Evolutionary conservation across 2,888 invertebrate species (phyloP), one percentile per base, ranked within the genome.

Genomic region (Dryadula phaetusa): DNA sequence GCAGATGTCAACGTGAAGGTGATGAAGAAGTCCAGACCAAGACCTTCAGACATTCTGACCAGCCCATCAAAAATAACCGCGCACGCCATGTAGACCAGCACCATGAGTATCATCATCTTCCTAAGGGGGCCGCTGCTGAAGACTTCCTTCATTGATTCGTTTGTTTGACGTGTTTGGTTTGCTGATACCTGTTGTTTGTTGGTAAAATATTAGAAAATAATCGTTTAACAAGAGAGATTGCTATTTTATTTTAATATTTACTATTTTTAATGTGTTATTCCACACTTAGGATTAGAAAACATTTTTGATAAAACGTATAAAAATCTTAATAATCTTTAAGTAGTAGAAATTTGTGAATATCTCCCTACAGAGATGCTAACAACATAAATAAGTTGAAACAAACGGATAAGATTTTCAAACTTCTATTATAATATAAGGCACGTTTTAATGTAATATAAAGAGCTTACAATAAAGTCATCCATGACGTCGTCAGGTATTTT

Each of bases 401-500:
- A n/a, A n/a, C n/a, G n/a, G n/a, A n/a, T n/a, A n/a, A n/a, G n/a
- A n/a, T n/a, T n/a, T n/a, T n/a, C n/a, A n/a, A n/a, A n/a, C n/a
- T n/a, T n/a, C n/a, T n/a, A n/a, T n/a, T n/a, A n/a, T n/a, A n/a
- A n/a, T n/a, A n/a, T n/a, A n/a, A n/a, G n/a, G n/a, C n/a, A n/a
- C n/a, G n/a, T n/a, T 34, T 34, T 34, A 34, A 6, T 2, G 0
- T 14, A 0, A 1, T 4, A 34, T 2, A 54, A 12, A 14, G 20
- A n/a, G 82, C 90, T 84, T 76, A 91, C 93, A 72, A 93, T 84
- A 74, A 93, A 93, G 25, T 92, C 88, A 69, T 92, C 90, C 82
- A 92, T 81, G 2, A 90, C 85, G 63, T 90, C 87, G 8, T 92
- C 87, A 1, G 93, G 93, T 12, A 93, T 88, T 63, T 88, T 86